Base-by-base conservation (phyloP, 92 coral and sea anemone genomes). In the Isaurus tuberculatus region DNA sequence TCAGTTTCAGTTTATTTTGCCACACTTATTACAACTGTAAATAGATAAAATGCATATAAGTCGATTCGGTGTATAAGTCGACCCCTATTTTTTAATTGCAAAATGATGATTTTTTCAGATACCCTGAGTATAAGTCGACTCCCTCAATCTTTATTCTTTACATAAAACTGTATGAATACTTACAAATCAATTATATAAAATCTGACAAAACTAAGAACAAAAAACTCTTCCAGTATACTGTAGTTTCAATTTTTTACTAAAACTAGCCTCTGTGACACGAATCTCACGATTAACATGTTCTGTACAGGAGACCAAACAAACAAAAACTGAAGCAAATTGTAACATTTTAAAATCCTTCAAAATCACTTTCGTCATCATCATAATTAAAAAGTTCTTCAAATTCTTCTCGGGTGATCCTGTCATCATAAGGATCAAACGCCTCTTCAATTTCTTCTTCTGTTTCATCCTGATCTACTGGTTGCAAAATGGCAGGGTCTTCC, bases 261-360 rank as follows among this genome's bases (percentile, higher is more conserved):
- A 65, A 26, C 70, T 65, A 65, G 70, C 37, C 70, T 65, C 70
- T 65, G 70, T 65, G n/a, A 65, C 70, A 65, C 70, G 70, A 65
- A 65, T 65, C 70, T 65, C 40, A 26, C 70, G 40, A 65, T 65
- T 65, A 65, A 65, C 70, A 65, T 65, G 70, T 65, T 65, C 37
- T 65, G 70, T 65, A 65, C 37, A 65, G 70, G 70, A 65, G 70
- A 29, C 70, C 70, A 65, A 65, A 65, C 43, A 65, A 65, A 65
- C 43, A 31, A 30, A 65, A 15, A 17, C 22, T 3, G 22, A 22
- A 15, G 10, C 34, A 28, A 66, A 66, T 13, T 66, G 20, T 30
- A 66, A 66, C 20, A 66, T 66, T 9, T 66, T 32, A 66, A 66
- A 66, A 66, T 66, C 72, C 72, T 66, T 66, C 72, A 66, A 66